Percentiles rank a stretch among this genome's conserved stretches.
phyloP scores from a whole-genome alignment of 1,140 invertebrate species.

The Coptotermes formosanus region DNA sequence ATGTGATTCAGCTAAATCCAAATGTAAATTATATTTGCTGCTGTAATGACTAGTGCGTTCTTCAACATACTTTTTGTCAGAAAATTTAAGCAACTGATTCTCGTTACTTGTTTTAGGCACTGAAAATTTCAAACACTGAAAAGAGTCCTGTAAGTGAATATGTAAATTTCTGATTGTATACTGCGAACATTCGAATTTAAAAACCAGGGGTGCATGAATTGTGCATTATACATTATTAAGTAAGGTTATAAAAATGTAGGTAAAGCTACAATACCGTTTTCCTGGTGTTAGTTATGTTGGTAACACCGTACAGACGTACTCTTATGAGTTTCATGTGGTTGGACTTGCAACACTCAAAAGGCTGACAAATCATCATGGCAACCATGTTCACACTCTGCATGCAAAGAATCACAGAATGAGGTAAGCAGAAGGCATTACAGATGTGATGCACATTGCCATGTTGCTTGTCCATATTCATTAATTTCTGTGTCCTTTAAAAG shows the following conservation, averaged over 20 bases:
- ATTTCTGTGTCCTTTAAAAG: too few species aligned
- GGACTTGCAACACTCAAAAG: constrained; percentile 45
- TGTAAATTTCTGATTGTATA: too few species aligned
- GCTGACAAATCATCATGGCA: background rate
- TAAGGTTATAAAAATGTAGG: too few species aligned
- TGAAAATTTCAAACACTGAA: too few species aligned
- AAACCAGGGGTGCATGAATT: too few species aligned
- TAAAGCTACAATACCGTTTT: background rate
- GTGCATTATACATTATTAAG: too few species aligned
- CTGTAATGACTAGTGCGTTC: too few species aligned
- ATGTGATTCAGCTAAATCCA: background rate
- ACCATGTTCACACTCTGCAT: background rate
- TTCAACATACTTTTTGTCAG: too few species aligned
- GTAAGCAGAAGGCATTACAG: constrained; percentile 25
- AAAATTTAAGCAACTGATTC: too few species aligned
- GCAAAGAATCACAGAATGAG: background rate
- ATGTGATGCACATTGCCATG: background rate
- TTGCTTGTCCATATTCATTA: background rate
- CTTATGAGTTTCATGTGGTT: constrained; percentile 54
- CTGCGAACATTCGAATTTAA: too few species aligned
- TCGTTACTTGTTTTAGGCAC: too few species aligned
- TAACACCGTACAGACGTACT: constrained; percentile 54
- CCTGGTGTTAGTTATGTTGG: constrained; percentile 51
- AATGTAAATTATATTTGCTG: background rate
- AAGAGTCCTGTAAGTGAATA: too few species aligned